These are phyloP conservation scores for Aphelenchoides fujianensis DNA, from an alignment of 1,140 invertebrate species.

Conservation along the genomic window DNA sequence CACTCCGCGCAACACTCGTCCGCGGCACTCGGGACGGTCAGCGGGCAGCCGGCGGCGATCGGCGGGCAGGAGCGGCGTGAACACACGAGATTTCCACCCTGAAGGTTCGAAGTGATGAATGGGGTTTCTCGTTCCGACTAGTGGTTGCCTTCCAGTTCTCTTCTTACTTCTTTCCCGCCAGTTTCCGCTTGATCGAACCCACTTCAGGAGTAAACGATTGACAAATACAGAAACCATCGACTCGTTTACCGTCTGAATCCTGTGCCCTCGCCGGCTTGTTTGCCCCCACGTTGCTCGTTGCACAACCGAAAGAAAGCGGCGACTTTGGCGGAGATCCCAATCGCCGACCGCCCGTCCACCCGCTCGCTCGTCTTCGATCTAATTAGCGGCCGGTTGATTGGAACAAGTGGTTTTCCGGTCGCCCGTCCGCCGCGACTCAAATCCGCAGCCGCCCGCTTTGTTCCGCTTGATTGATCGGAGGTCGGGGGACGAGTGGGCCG, in stretches of 20 bases:
- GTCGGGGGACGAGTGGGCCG: neutral
- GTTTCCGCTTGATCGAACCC: neutral
- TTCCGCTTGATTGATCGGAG: neutral
- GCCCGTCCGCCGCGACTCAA: too few species aligned
- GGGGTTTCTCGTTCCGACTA: neutral
- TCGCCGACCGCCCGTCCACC: neutral
- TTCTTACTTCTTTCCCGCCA: neutral
- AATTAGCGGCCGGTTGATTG: neutral
- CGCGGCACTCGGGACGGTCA: neutral
- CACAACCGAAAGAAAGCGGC: neutral
- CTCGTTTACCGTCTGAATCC: neutral
- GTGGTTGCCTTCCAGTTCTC: neutral
- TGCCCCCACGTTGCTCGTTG: too few species aligned
- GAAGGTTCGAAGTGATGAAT: neutral
- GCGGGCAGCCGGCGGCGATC: neutral
- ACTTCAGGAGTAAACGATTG: too few species aligned
- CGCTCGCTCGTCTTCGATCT: neutral
- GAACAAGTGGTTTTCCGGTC: neutral
- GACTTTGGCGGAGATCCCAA: neutral
- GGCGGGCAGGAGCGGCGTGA: conserved; percentile 8
- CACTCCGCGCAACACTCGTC: conserved; percentile 16
- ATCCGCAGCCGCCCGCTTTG: neutral
- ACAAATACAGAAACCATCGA: neutral
- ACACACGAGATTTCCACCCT: conserved; percentile 12
- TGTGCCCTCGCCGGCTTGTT: too few species aligned